A percentile compares a stretch with the other conserved stretches of the same genome.
These are phyloP conservation scores for Gymnothorax reevesii DNA, from an alignment of 2,797 vertebrate genomes.

Conservation along the genomic window DNA sequence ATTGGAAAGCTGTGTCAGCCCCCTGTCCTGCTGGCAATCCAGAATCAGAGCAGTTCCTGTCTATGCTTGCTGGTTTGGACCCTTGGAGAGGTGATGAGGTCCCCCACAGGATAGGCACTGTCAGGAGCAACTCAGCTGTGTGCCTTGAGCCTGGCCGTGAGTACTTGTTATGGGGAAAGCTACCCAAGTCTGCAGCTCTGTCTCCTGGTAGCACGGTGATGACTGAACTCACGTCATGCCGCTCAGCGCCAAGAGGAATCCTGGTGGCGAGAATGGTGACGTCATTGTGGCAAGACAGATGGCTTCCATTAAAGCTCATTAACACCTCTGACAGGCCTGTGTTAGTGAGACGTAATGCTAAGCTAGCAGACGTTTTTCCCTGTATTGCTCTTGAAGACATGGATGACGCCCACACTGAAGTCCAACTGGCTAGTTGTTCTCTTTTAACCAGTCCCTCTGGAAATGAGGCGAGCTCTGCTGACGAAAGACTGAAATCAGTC, in stretches of 20 bases:
- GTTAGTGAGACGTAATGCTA: not conserved
- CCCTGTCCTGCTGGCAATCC: not conserved
- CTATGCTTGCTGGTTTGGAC: constrained; percentile 31
- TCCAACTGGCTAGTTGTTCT: too few species aligned
- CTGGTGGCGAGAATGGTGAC: constrained; percentile 10
- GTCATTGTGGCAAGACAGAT: not conserved
- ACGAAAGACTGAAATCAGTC: too few species aligned
- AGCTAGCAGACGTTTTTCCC: not conserved
- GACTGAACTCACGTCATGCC: constrained; percentile 30
- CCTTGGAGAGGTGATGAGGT: constrained; percentile 30
- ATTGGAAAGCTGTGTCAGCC: constrained; percentile 32
- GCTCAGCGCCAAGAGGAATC: constrained; percentile 34
- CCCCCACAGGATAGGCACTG: constrained; percentile 35
- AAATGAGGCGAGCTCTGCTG: too few species aligned
- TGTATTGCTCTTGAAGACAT: too few species aligned
- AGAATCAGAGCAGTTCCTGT: constrained; percentile 36
- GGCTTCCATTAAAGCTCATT: constrained; percentile 11
- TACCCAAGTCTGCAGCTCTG: not conserved
- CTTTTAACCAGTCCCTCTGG: too few species aligned
- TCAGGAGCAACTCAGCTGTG: constrained; percentile 37
- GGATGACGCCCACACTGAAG: too few species aligned
- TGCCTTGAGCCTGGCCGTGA: constrained; percentile 36
- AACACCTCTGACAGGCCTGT: not conserved
- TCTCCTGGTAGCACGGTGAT: constrained; percentile 42
- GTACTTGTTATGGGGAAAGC: constrained; percentile 30